Evolutionary conservation across 2,888 invertebrate species (phyloP).

Genomic region (Drosophila borealis): DNA sequence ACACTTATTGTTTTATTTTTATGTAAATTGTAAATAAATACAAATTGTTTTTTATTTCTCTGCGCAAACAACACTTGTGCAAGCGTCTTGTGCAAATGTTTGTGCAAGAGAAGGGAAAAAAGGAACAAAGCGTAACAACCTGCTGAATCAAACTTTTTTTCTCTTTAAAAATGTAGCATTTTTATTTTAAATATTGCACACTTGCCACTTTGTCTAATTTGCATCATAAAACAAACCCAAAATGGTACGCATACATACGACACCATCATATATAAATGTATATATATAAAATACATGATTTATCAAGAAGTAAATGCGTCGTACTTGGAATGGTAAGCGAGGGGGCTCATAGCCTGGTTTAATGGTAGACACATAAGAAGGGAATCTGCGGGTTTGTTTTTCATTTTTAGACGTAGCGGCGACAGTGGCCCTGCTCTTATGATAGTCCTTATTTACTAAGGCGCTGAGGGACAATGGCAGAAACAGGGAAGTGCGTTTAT

Average conservation of each 20-base stretch:
- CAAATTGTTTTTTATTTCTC: conserved; percentile 73
- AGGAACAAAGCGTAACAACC: conserved; percentile 21
- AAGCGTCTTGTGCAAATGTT: conserved; percentile 58
- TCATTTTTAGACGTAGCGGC: conserved; percentile 18
- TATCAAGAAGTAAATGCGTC: conserved; percentile 58
- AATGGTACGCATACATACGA: conserved; percentile 40
- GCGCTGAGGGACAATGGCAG: conserved; percentile 13
- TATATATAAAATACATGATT: conserved; percentile 55
- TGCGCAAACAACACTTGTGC: conserved; percentile 51
- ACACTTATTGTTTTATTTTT: conserved; percentile 71
- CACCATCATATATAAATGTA: neutral
- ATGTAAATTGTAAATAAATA: conserved; percentile 73
- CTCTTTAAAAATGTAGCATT: conserved; percentile 14
- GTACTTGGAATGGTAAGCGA: conserved; percentile 48
- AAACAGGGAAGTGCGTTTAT: conserved; percentile 26
- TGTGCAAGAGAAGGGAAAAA: conserved; percentile 26
- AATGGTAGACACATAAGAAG: neutral
- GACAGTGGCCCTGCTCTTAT: neutral
- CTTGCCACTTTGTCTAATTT: conserved; percentile 74
- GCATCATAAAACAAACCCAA: conserved; percentile 25
- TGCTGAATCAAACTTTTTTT: conserved; percentile 21
- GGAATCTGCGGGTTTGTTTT: conserved; percentile 32
- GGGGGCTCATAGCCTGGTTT: conserved; percentile 24
- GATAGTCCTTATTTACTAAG: conserved; percentile 24
- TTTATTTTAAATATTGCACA: conserved; percentile 64